phyloP scores from a whole-genome alignment of 2,113 vertebrate genomes.

The Marcusenius ussheri region DNA sequence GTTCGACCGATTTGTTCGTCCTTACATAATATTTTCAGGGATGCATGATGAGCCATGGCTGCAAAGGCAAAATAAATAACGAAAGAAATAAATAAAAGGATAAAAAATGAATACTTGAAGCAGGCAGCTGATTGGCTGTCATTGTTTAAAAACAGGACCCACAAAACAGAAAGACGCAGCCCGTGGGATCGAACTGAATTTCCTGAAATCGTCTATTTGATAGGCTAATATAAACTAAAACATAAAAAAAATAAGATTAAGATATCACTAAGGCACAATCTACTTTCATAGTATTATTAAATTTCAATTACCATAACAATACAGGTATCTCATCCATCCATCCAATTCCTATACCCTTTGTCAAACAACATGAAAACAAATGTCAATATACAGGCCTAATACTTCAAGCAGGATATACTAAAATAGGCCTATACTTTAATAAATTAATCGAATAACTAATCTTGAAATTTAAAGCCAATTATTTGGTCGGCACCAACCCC shows the following conservation, averaged over 20 bases:
- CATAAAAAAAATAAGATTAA: neutral
- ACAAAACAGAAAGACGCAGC: neutral
- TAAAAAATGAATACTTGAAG: neutral
- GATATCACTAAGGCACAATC: neutral
- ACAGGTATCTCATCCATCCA: neutral
- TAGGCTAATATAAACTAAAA: neutral
- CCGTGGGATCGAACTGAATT: neutral
- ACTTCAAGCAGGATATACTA: neutral
- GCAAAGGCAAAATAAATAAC: neutral
- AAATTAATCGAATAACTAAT: neutral
- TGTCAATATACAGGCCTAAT: neutral
- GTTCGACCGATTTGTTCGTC: neutral
- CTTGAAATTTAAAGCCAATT: neutral
- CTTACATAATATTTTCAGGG: neutral
- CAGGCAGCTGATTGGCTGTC: neutral
- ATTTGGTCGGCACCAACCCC: neutral
- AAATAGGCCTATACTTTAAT: neutral
- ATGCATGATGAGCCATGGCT: neutral
- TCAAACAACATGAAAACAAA: neutral
- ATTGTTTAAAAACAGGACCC: neutral
- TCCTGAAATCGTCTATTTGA: neutral
- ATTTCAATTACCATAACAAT: neutral
- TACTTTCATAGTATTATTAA: neutral
- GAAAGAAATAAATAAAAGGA: neutral
- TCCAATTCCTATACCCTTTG: neutral